Conservation (phyloP, 2,888 invertebrate species). For the Ligdia adustata region DNA sequence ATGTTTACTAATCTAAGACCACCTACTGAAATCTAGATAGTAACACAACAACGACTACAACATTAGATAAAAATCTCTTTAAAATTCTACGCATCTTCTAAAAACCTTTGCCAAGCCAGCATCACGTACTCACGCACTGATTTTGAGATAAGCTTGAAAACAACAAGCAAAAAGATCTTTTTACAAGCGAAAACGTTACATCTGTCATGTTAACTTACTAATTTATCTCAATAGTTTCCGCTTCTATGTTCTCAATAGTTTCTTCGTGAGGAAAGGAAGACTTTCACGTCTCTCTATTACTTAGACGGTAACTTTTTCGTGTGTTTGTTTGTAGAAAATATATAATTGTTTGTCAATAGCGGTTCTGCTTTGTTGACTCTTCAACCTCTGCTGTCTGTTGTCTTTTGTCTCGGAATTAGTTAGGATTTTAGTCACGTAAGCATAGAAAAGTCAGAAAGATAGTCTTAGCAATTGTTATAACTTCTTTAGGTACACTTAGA, state of each 20-base stretch:
- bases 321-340: constrained; percentile 45
- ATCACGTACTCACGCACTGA: constrained; percentile 24
- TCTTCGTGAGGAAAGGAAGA: constrained; percentile 67
- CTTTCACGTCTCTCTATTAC: constrained; percentile 60
- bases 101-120: constrained; percentile 8
- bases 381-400: constrained; percentile 18
- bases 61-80: background rate
- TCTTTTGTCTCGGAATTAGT: constrained; percentile 22
- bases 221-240: constrained; percentile 44
- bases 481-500: too few species aligned
- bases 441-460: too few species aligned
- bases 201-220: constrained; percentile 25
- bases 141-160: constrained; percentile 7
- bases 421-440: constrained; percentile 17
- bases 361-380: constrained; percentile 34
- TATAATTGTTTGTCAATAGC: constrained; percentile 23
- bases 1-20: too few species aligned
- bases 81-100: constrained; percentile 9
- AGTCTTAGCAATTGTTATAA: constrained; percentile 4
- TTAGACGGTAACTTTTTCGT: constrained; percentile 52
- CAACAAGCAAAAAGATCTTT: constrained; percentile 5
- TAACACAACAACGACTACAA: background rate
- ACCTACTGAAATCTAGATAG: background rate
- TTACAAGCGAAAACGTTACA: constrained; percentile 22
- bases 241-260: constrained; percentile 53